Percentiles rank a stretch among this genome's conserved stretches.
These are phyloP conservation scores for Apoderus coryli DNA, from an alignment of 2,888 invertebrate genomes.

Conservation along the genomic window DNA sequence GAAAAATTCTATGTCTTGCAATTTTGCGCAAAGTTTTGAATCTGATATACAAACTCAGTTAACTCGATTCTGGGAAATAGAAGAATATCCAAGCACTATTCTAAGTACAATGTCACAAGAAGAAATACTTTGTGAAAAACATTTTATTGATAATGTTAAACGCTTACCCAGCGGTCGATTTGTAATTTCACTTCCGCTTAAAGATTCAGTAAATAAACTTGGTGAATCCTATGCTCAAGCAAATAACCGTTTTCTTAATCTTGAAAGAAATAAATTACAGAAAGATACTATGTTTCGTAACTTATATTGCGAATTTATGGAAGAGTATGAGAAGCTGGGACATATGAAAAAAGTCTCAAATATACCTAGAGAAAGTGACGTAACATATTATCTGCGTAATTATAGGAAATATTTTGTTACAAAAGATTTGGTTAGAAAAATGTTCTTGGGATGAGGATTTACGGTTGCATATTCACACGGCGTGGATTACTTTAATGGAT, in stretches of 20 bases:
- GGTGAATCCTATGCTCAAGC: neutral
- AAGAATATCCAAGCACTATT: neutral
- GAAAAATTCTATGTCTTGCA: neutral
- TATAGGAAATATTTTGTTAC: too few species aligned
- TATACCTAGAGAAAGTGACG: too few species aligned
- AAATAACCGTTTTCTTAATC: neutral
- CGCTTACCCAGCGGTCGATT: slow-evolving; percentile 6
- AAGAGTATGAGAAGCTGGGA: slow-evolving; percentile 3
- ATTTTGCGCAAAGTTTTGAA: neutral
- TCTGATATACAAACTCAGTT: slow-evolving; percentile 7
- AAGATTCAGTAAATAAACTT: slow-evolving; percentile 3
- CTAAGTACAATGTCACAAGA: slow-evolving; percentile 3
- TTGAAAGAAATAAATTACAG: neutral
- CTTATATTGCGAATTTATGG: slow-evolving; percentile 1
- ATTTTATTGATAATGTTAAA: slow-evolving; percentile 6
- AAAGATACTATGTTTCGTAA: too few species aligned
- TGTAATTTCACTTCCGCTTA: slow-evolving; percentile 8
- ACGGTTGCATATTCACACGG: too few species aligned
- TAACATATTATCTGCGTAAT: too few species aligned
- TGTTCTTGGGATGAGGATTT: too few species aligned
- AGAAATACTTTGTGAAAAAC: slow-evolving; percentile 8
- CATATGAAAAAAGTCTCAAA: slow-evolving; percentile 5
- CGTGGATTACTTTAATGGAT: too few species aligned
- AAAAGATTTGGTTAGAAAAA: too few species aligned
- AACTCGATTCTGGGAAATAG: slow-evolving; percentile 10